Percentiles rank a stretch among this genome's conserved stretches.
These are phyloP conservation scores for Bryconaethiops microstoma DNA, from an alignment of 2,797 vertebrate genomes.

Conservation along the genomic window DNA sequence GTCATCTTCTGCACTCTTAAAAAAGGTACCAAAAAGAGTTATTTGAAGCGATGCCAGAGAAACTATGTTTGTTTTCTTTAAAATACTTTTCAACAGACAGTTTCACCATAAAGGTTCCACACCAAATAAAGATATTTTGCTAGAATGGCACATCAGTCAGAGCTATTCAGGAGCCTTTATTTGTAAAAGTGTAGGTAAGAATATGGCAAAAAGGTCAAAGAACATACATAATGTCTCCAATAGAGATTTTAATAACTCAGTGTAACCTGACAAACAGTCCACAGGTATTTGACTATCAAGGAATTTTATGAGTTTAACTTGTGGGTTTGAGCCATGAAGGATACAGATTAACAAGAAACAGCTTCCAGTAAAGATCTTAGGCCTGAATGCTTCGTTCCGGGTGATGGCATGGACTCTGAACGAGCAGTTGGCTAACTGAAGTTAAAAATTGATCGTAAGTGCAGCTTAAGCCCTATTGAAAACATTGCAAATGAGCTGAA, in stretches of 20 bases:
- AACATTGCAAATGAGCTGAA: too few species aligned
- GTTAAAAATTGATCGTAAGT: slow-evolving; percentile 27
- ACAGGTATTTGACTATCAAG: not conserved
- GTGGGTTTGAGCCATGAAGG: not conserved
- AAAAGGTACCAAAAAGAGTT: not conserved
- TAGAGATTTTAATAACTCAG: not conserved
- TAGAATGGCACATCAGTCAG: not conserved
- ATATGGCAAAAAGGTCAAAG: too few species aligned
- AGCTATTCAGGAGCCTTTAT: too few species aligned
- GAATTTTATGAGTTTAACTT: slow-evolving; percentile 1
- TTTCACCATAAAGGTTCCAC: not conserved
- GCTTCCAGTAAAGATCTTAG: not conserved
- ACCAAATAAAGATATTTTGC: not conserved
- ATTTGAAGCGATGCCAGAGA: too few species aligned
- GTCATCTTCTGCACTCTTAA: not conserved
- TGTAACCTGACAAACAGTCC: not conserved
- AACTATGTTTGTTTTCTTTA: too few species aligned
- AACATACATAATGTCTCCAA: too few species aligned
- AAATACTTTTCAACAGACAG: too few species aligned
- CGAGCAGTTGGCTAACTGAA: not conserved
- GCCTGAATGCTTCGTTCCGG: not conserved
- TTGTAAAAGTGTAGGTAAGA: too few species aligned
- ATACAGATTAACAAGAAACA: slow-evolving; percentile 15
- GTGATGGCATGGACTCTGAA: slow-evolving; percentile 18
- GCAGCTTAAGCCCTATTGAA: too few species aligned